Evolutionary conservation across 2,797 vertebrate genomes (phyloP).

Genomic region (Tokudaia muenninki): DNA sequence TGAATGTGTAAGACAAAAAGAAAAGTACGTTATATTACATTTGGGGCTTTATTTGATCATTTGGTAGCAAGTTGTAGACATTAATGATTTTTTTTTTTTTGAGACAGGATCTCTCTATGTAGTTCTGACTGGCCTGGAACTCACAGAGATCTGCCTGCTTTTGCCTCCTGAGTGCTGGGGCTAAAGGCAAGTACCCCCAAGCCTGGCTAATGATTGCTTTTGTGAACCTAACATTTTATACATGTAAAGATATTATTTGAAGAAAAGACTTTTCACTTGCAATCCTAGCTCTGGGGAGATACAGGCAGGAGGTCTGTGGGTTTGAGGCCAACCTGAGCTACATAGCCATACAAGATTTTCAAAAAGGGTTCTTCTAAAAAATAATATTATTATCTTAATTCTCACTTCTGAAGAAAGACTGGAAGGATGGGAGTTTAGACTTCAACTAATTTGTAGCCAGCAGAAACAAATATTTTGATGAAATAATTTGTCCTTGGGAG

Average conservation of each 20-base stretch:
- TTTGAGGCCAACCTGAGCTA: background rate
- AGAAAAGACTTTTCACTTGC: background rate
- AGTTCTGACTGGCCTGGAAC: background rate
- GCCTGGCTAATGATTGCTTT: background rate
- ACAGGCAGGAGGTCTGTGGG: accelerated
- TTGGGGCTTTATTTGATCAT: background rate
- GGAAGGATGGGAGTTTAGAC: background rate
- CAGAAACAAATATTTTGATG: background rate
- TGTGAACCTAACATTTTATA: background rate
- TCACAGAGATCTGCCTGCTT: background rate
- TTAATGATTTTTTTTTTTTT: background rate
- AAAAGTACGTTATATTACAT: background rate
- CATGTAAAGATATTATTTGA: background rate
- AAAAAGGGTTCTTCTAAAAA: background rate
- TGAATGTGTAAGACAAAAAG: background rate
- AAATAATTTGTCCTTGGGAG: background rate
- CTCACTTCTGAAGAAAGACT: background rate
- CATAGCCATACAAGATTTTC: background rate
- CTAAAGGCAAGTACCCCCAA: background rate
- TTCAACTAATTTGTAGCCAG: conserved; percentile 1
- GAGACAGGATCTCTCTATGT: background rate
- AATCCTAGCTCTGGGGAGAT: background rate
- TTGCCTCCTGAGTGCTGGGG: background rate
- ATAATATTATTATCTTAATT: conserved; percentile 45
- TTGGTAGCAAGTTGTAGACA: background rate